Evolutionary conservation across 2,888 invertebrate species (phyloP), one percentile per base, ranked within the genome.

Genomic region (Cryptocephalus primarius): DNA sequence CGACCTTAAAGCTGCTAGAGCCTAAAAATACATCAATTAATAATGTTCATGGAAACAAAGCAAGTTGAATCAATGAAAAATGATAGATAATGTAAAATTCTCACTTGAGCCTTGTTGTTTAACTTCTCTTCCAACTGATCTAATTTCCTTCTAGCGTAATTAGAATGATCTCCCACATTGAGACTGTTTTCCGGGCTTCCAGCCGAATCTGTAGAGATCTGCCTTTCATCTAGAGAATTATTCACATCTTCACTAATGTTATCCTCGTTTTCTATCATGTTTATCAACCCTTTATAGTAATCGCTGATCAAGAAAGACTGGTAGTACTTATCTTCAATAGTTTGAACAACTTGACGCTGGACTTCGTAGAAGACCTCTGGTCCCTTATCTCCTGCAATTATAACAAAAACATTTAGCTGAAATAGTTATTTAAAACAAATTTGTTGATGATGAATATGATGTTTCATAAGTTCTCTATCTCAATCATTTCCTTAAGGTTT

Each of bases 341-440:
- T 82, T 60, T 83, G 81, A 9, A 86, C 77, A 8, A 92, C 85
- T 50, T 80, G 80, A 13, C 83, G 80, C 68, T 92, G 91, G 13
- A 90, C 87, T 66, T 89, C 87, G 61, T 85, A 88, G 69, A 92
- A 91, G 32, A 89, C 86, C 69, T 86, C 88, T 13, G 88, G 88
- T 1, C 89, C 89, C 60, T 85, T 84, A 65, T 93, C 88, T 11
- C 92, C 92, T 63, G 36, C n/a, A 58, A 54, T 41, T 22, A 8
- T 13, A 42, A 42, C 2, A 14, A 8, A 2, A 22, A 22, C 2
- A 22, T 22, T 22, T 2, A 6, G 6, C 22, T n/a, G n/a, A n/a
- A n/a, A n/a, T n/a, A n/a, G n/a, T 22, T 22, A 22, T 4, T 22
- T 22, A 22, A 22, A 22, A 22, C 3, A 22, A 44, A 39, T 40